phyloP scores from a whole-genome alignment of 1,140 invertebrate genomes.

The Chelonus insularis region DNA sequence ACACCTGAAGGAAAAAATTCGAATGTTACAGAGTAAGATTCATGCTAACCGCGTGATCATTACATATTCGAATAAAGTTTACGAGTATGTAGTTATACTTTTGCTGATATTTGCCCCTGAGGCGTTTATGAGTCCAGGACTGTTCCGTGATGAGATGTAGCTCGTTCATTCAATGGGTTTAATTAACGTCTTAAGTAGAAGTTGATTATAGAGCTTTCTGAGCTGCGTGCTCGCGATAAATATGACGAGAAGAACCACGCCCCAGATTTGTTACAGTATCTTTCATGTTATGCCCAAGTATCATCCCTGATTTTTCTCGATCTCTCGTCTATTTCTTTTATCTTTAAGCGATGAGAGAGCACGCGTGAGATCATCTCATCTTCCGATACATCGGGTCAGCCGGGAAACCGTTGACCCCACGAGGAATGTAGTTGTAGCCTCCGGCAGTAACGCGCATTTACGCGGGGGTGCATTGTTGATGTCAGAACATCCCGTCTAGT shows the following conservation, averaged over 20 bases:
- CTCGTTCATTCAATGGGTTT: slow-evolving; percentile 26
- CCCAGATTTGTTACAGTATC: slow-evolving; percentile 28
- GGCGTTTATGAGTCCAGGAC: slow-evolving; percentile 15
- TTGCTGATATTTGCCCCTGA: slow-evolving; percentile 10
- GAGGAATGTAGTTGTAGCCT: slow-evolving; percentile 34
- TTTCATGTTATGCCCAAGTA: slow-evolving; percentile 12
- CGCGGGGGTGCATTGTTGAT: slow-evolving; percentile 40
- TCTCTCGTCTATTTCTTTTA: too few species aligned
- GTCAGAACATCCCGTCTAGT: slow-evolving; percentile 20
- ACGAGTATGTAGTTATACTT: slow-evolving; percentile 12
- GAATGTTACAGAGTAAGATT: neutral
- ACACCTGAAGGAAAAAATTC: neutral
- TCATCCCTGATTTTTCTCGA: slow-evolving; percentile 18
- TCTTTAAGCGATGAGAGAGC: slow-evolving; percentile 6
- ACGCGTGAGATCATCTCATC: slow-evolving; percentile 30
- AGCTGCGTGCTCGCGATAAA: slow-evolving; percentile 27
- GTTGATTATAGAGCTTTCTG: slow-evolving; percentile 35
- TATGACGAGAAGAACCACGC: slow-evolving; percentile 29
- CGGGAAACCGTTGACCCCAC: slow-evolving; percentile 37
- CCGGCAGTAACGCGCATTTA: slow-evolving; percentile 33
- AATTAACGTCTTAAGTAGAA: slow-evolving; percentile 35
- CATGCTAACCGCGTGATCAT: neutral
- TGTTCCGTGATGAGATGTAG: slow-evolving; percentile 7
- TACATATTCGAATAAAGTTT: slow-evolving; percentile 11
- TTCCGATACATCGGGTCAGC: slow-evolving; percentile 25